These are phyloP conservation scores for Hippolais icterina DNA, from an alignment of 2,113 vertebrate species.

Conservation along the genomic window DNA sequence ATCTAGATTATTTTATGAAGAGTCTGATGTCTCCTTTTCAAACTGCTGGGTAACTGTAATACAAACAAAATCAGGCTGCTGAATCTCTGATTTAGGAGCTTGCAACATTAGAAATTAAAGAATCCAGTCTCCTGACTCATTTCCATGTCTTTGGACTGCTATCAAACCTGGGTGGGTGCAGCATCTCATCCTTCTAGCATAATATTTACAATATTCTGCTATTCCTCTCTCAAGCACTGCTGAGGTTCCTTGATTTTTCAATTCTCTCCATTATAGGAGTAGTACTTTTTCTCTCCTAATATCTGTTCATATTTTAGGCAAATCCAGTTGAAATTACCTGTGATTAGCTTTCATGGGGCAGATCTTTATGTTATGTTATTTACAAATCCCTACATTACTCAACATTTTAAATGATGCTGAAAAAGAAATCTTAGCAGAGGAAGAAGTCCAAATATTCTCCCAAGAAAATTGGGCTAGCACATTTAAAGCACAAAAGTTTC, in stretches of 20 bases:
- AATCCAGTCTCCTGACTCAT: background rate
- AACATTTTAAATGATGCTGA: background rate
- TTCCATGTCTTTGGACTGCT: background rate
- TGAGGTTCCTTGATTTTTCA: background rate
- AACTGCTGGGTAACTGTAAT: background rate
- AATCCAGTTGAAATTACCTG: background rate
- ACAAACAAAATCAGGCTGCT: background rate
- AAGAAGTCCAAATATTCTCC: background rate
- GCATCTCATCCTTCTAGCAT: background rate
- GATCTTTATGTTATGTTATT: background rate
- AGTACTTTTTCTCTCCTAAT: background rate
- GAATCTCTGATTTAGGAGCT: background rate
- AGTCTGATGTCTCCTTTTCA: background rate
- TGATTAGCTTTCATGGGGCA: background rate
- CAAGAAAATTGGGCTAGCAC: background rate
- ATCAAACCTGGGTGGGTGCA: background rate
- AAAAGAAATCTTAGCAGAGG: background rate
- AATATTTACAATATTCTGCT: background rate
- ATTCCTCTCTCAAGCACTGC: background rate
- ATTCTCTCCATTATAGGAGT: background rate
- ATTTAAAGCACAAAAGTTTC: constrained; percentile 26
- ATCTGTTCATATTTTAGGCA: background rate
- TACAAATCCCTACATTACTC: background rate
- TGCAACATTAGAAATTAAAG: background rate
- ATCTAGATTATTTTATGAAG: background rate